Evolutionary conservation across 2,113 vertebrate species (phyloP), one percentile per base, ranked within the genome.

Genomic region (Gallinago jamesoni): DNA sequence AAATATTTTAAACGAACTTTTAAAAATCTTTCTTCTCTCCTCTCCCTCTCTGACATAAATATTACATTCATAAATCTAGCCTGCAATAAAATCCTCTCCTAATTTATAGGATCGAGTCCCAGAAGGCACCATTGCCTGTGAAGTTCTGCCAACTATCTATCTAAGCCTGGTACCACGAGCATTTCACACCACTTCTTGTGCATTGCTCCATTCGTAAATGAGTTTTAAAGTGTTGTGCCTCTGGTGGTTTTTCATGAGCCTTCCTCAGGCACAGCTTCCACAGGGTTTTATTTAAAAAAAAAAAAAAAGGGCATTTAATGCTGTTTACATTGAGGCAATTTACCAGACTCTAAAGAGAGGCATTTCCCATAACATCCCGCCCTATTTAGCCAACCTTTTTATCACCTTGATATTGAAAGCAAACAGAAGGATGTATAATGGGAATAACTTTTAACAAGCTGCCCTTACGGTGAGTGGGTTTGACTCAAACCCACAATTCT

Each of bases 161-260:
- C 62, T 68, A 89, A 95, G 68, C 56, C 56, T 76, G 48, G 53
- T 73, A 73, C 25, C 82, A 9, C 50, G 39, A 95, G 25, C 5
- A 0, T 73, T 97, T 95, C 62, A 89, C 28, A 64, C 21, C 55
- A 53, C 25, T 87, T 89, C 39, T 96, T 57, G 55, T 47, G 53
- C n/a, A 82, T 91, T 96, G 45, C 74, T 84, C 56, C 86, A 86
- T 47, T 70, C 53, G 8, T 89, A 89, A 90, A 68, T 82, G 31
- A 79, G 27, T 92, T 95, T 89, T 89, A 73, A 92, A 96, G 69
- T 87, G 70, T 33, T 94, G n/a, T 89, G 84, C 57, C 50, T 94
- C 95, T 92, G 66, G 69, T 94, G 80, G 3, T 68, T 95, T 93
- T 89, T 77, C 73, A 82, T 33, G 25, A 89, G 69, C 27, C 62